These are phyloP conservation scores for Heterohyrax brucei DNA, from an alignment of 2,797 vertebrate species.

Conservation along the genomic window DNA sequence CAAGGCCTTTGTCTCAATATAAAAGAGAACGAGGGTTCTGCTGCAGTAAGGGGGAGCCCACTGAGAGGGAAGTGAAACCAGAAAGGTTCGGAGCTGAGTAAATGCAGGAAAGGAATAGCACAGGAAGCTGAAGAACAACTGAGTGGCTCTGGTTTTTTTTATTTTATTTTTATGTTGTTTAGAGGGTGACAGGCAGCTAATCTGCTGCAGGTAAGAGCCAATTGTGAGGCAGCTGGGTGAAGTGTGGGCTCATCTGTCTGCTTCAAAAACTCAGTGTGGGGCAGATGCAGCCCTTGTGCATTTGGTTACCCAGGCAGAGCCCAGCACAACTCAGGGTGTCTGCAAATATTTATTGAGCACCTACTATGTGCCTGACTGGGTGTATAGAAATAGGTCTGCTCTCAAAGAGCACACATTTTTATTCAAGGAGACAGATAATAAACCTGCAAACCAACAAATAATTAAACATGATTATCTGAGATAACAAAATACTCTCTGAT, in stretches of 20 bases:
- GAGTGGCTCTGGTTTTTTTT: too few relatives aligned
- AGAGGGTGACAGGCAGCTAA: not conserved
- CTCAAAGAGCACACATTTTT: not conserved
- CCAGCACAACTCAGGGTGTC: not conserved
- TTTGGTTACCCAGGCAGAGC: not conserved
- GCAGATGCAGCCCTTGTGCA: rapidly evolving
- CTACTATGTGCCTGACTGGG: not conserved
- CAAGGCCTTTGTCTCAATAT: not conserved
- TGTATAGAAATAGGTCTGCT: not conserved
- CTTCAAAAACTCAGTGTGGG: not conserved
- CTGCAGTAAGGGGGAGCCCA: not conserved
- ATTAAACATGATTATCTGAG: not conserved
- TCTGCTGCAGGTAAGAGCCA: too few relatives aligned
- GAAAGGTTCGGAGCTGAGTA: not conserved
- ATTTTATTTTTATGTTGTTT: too few relatives aligned
- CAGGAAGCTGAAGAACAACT: not conserved
- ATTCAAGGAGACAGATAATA: not conserved
- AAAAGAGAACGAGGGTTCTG: not conserved
- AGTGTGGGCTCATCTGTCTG: rapidly evolving
- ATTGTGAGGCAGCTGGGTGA: not conserved
- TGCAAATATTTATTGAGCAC: not conserved
- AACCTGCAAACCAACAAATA: not conserved
- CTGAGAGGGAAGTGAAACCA: not conserved
- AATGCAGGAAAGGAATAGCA: not conserved
- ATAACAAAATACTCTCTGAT: not conserved